These are phyloP conservation scores for Pharmacophagus antenor DNA, from an alignment of 2,888 invertebrate species.

Conservation along the genomic window DNA sequence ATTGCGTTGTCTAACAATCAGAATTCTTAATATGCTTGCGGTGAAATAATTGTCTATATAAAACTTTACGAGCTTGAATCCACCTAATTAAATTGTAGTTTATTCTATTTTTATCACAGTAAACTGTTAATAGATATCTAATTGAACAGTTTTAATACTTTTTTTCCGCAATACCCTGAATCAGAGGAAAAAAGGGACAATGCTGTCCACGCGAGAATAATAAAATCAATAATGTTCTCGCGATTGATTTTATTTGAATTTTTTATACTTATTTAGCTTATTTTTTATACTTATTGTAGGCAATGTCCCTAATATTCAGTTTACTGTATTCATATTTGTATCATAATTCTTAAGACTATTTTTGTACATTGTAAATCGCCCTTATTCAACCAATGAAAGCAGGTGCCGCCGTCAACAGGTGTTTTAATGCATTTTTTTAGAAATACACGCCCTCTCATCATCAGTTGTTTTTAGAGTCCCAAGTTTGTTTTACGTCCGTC, in stretches of 20 bases:
- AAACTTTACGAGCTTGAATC: neutral
- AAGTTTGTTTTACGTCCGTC: slow-evolving; percentile 76
- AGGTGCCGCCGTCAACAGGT: slow-evolving; percentile 50
- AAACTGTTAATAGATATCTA: no score
- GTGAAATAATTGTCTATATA: slow-evolving; percentile 12
- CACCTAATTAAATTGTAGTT: no score
- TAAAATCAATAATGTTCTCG: no score
- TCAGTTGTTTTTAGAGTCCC: slow-evolving; percentile 46
- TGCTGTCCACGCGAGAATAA: no score
- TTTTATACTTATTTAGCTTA: no score
- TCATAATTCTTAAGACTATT: neutral
- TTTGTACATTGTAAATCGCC: slow-evolving; percentile 14
- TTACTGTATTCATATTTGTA: slow-evolving; percentile 2
- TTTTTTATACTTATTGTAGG: no score
- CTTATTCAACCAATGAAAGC: slow-evolving; percentile 21
- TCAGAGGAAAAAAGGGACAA: no score
- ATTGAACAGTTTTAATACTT: no score
- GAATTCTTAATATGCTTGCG: slow-evolving; percentile 34
- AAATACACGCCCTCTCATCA: slow-evolving; percentile 50
- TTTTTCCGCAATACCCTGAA: no score
- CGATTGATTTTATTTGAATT: no score
- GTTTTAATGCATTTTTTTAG: slow-evolving; percentile 50
- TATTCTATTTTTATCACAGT: no score
- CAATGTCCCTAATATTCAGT: no score
- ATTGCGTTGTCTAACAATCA: slow-evolving; percentile 29